Evolutionary conservation across 2,113 vertebrate species (phyloP).

Genomic region (Asarcornis scutulata): DNA sequence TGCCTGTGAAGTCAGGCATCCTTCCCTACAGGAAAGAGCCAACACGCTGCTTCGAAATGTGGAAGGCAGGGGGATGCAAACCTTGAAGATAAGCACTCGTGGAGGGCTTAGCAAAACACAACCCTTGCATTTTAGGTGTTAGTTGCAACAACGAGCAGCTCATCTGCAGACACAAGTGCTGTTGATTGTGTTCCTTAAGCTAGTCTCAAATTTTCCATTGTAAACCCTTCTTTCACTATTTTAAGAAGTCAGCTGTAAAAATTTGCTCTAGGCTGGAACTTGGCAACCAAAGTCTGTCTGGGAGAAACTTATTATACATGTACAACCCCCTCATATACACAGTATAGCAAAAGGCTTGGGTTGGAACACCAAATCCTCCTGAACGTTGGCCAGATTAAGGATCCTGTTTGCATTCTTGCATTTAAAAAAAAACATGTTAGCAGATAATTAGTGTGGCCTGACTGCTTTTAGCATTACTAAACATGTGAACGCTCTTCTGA

Average conservation of each 20-base stretch:
- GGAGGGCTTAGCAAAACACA: neutral
- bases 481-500: neutral
- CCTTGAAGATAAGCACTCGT: neutral
- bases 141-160: neutral
- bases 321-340: neutral
- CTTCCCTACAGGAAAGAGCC: neutral
- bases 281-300: constrained; percentile 27
- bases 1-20: neutral
- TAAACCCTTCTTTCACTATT: constrained; percentile 46
- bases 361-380: constrained; percentile 43
- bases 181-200: neutral
- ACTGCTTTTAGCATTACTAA: constrained; percentile 53
- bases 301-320: constrained; percentile 45
- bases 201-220: constrained; percentile 40
- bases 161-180: neutral
- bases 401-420: constrained; percentile 35
- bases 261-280: constrained; percentile 48
- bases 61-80: neutral
- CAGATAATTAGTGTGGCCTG: constrained; percentile 23
- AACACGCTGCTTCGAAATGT: neutral
- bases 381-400: neutral
- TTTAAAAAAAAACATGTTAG: neutral
- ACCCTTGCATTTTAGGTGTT: neutral
- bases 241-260: constrained; percentile 62
- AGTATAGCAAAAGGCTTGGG: neutral